Evolutionary conservation across 2,888 invertebrate genomes (phyloP), one percentile per base, ranked within the genome.

Genomic region (Scrobipalpa costella): DNA sequence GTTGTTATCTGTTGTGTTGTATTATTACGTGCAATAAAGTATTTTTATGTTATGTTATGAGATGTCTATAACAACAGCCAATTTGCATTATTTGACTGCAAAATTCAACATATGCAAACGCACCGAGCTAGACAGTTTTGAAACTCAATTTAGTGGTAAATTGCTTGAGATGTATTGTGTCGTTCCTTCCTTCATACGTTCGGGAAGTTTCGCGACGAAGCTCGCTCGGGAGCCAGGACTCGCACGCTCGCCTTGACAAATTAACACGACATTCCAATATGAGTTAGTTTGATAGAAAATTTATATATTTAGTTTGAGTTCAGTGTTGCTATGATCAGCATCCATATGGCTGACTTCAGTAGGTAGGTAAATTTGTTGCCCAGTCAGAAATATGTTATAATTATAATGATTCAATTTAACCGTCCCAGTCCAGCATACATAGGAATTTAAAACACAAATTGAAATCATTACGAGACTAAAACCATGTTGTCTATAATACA

Each of bases 81-180:
- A n/a, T n/a, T n/a, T n/a, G n/a, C n/a, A n/a, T n/a, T n/a, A n/a
- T n/a, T n/a, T n/a, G n/a, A n/a, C n/a, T n/a, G n/a, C n/a, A n/a
- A n/a, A n/a, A n/a, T n/a, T n/a, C n/a, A 5, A 27, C 27, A 27
- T 27, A 27, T 27, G 5, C 13, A 40, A 40, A 40, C 13, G 13
- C 40, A 13, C 13, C 9, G 13, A 47, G 7, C 7, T 47, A 47
- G 7, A 15, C 17, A 17, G 47, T 69, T 65, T 64, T 63, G 70
- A 68, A 71, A 73, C 63, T 72, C 72, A 72, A 63, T 69, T 67
- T 68, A 69, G 72, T 74, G 71, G 73, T 68, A 75, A 80, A 78
- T 77, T 77, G 71, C 69, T 64, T 69, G 66, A 64, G 70, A 67
- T 71, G 69, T 67, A 70, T 71, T 66, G 69, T 71, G 69, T 69